These are phyloP conservation scores for Thyatira batis DNA, from an alignment of 2,888 invertebrate genomes.

Conservation along the genomic window DNA sequence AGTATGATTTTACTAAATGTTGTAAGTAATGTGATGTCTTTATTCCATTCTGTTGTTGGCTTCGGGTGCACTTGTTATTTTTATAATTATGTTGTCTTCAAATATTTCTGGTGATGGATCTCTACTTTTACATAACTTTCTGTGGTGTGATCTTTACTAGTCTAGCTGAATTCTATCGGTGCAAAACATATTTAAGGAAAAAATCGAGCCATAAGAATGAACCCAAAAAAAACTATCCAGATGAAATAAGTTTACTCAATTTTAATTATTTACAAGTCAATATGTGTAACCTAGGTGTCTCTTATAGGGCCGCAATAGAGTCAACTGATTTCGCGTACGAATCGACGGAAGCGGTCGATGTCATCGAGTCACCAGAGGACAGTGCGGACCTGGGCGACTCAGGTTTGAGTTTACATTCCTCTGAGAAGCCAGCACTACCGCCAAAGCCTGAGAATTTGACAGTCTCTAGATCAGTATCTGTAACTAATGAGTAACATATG, in stretches of 20 bases:
- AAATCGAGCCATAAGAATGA: too few relatives aligned
- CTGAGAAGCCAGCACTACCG: conserved; percentile 57
- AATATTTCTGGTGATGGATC: neutral
- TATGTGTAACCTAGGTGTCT: neutral
- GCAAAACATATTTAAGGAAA: too few relatives aligned
- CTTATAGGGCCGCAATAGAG: neutral
- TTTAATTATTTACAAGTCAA: too few relatives aligned
- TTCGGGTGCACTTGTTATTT: neutral
- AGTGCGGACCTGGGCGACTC: conserved; percentile 29
- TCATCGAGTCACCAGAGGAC: conserved; percentile 2
- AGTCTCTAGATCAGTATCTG: conserved; percentile 21
- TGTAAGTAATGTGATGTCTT: neutral
- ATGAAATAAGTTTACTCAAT: too few relatives aligned
- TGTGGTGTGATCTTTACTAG: neutral
- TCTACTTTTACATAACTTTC: neutral
- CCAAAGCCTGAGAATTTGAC: conserved; percentile 57
- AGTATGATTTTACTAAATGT: neutral
- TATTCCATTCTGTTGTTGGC: neutral
- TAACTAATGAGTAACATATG: conserved; percentile 9
- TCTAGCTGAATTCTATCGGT: neutral
- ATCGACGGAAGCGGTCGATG: neutral
- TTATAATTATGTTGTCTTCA: neutral
- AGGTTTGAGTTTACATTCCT: conserved; percentile 22
- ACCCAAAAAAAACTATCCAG: too few relatives aligned
- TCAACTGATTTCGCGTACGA: neutral